Evolutionary conservation across 2,888 invertebrate genomes (phyloP).

Genomic region (Hipparchia sbordonii): DNA sequence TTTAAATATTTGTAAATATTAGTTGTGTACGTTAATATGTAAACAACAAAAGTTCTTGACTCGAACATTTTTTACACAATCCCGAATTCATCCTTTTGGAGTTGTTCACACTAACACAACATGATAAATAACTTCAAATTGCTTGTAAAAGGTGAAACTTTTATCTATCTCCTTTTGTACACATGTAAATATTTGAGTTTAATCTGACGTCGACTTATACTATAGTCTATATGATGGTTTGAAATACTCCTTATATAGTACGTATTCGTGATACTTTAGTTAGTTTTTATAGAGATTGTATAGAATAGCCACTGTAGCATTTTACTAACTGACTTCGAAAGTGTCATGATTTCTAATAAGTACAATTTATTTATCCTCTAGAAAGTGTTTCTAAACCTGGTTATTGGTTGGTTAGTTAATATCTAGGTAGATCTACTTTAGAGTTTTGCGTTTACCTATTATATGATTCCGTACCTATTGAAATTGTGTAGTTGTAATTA

Average conservation of each 20-base stretch:
- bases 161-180: constrained; percentile 70
- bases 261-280: constrained; percentile 40
- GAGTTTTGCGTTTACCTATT: too few relatives aligned
- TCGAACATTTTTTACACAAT: background rate
- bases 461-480: too few relatives aligned
- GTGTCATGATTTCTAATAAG: background rate
- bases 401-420: too few relatives aligned
- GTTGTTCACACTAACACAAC: constrained; percentile 38
- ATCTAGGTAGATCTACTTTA: too few relatives aligned
- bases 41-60: too few relatives aligned
- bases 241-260: constrained; percentile 42
- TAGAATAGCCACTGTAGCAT: constrained; percentile 13
- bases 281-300: constrained; percentile 37
- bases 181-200: constrained; percentile 74
- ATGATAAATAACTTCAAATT: constrained; percentile 80
- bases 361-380: background rate
- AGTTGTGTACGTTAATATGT: too few relatives aligned
- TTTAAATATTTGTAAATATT: too few relatives aligned
- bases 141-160: constrained; percentile 78
- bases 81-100: background rate
- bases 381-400: background rate
- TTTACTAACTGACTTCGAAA: background rate
- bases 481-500: too few relatives aligned
- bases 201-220: constrained; percentile 66
- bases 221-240: constrained; percentile 46